Conservation (phyloP, 2,888 invertebrate species). For the Petrolisthes cinctipes region DNA sequence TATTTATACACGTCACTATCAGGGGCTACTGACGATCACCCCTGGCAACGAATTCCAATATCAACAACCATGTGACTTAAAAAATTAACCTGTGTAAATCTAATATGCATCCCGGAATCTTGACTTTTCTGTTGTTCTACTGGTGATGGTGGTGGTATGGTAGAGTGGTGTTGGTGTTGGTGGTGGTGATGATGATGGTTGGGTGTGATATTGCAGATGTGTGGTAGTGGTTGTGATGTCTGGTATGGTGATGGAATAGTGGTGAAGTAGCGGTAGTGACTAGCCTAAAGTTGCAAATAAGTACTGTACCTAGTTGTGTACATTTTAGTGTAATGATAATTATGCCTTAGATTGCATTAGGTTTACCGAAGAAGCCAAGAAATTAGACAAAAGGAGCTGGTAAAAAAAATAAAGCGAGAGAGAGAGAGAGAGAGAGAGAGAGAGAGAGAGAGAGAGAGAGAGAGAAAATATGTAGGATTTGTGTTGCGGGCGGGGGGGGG, state of each 20-base stretch:
- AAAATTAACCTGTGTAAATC: too few species aligned
- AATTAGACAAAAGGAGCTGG: neutral
- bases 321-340: too few species aligned
- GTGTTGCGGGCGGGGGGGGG: too few species aligned
- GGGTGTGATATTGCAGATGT: neutral
- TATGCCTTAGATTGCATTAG: too few species aligned
- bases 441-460: neutral
- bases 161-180: neutral
- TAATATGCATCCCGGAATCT: too few species aligned
- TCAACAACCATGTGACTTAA: too few species aligned
- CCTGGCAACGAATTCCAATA: too few species aligned
- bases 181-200: neutral
- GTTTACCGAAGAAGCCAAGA: neutral
- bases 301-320: too few species aligned
- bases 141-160: neutral
- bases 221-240: neutral
- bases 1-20: too few species aligned
- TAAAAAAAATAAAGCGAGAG: neutral
- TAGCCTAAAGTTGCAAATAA: too few species aligned
- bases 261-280: neutral
- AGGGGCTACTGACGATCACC: too few species aligned
- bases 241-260: neutral
- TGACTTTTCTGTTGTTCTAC: neutral
- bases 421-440: neutral
- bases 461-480: too few species aligned